Conservation (phyloP, 2,797 vertebrate species). For the Siniperca undulata region DNA sequence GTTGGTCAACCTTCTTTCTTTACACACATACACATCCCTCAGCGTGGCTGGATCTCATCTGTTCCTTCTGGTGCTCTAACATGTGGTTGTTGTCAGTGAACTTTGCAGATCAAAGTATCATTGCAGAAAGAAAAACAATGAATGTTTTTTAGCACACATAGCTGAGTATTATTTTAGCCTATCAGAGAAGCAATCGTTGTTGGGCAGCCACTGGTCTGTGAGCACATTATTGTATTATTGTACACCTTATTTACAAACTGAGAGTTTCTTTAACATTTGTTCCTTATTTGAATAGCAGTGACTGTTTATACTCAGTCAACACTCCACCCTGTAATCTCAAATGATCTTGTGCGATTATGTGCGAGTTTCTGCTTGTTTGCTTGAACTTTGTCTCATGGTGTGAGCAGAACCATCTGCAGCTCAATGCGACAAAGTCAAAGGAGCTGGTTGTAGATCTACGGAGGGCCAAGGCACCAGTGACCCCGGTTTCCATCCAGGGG, state of each 20-base stretch:
- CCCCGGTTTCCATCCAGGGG: too few species aligned
- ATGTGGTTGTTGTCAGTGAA: background rate
- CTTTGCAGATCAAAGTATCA: background rate
- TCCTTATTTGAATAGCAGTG: slow-evolving; percentile 20
- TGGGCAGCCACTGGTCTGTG: background rate
- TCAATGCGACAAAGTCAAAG: too few species aligned
- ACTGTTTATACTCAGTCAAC: slow-evolving; percentile 7
- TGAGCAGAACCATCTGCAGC: too few species aligned
- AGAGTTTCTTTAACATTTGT: slow-evolving; percentile 33
- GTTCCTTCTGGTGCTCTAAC: background rate
- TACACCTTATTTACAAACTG: background rate
- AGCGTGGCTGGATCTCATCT: background rate
- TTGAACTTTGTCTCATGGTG: too few species aligned
- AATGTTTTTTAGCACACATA: background rate
- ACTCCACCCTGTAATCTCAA: slow-evolving; percentile 8
- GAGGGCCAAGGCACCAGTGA: too few species aligned
- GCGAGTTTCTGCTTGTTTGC: too few species aligned
- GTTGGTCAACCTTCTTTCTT: background rate
- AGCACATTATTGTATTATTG: slow-evolving; percentile 38
- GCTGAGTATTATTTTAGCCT: background rate
- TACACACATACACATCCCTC: background rate
- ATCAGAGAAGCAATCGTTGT: background rate
- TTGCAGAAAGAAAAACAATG: background rate
- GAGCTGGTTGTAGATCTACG: too few species aligned
- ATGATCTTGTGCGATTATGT: background rate